Evolutionary conservation across 2,888 invertebrate genomes (phyloP).

Genomic region (Tetranychus truncatus): DNA sequence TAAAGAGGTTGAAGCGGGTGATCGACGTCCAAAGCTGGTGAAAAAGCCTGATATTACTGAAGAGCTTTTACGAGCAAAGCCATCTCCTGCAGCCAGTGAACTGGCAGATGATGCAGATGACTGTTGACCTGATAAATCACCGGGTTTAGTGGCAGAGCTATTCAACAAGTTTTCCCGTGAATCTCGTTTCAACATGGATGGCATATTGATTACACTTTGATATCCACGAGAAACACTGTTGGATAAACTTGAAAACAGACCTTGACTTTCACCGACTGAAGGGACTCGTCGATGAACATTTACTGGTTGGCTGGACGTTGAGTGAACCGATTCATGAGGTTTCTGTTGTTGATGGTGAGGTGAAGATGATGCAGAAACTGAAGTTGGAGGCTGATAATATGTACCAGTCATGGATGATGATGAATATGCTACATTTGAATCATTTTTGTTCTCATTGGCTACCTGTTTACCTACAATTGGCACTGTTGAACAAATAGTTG

Average conservation of each 20-base stretch:
- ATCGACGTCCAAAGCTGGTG: slow-evolving; percentile 14
- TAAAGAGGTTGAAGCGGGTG: background rate
- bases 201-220: slow-evolving; percentile 25
- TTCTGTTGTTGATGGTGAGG: background rate
- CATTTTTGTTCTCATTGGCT: background rate
- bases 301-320: background rate
- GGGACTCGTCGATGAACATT: background rate
- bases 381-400: background rate
- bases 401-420: background rate
- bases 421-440: background rate
- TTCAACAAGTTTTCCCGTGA: slow-evolving; percentile 15
- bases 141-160: background rate
- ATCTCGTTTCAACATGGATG: slow-evolving; percentile 23
- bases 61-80: slow-evolving; percentile 6
- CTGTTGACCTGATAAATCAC: background rate
- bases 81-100: background rate
- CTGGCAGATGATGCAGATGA: background rate
- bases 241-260: slow-evolving; percentile 21
- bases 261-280: slow-evolving; percentile 17
- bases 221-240: slow-evolving; percentile 26
- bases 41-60: slow-evolving; percentile 13
- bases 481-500: too few relatives aligned
- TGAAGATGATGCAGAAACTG: background rate
- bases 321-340: too few relatives aligned
- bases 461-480: background rate